Conservation (phyloP, 2,797 vertebrate genomes). For the Mus caroli region DNA sequence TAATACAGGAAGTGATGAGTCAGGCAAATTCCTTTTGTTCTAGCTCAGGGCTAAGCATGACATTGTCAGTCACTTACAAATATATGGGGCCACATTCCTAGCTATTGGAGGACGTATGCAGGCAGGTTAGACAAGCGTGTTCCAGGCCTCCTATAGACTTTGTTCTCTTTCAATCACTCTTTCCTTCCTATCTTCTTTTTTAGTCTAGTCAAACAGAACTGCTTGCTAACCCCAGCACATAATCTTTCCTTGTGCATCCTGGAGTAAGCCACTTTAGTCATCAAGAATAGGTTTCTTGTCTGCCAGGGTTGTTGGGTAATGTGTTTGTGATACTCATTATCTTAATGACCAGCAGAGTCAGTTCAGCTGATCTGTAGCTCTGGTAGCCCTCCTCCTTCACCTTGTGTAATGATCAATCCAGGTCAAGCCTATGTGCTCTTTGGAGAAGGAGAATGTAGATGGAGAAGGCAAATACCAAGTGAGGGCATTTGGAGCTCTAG, state of each 20-base stretch:
- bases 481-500: background rate
- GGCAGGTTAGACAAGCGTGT: background rate
- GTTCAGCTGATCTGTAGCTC: constrained; percentile 20
- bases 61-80: background rate
- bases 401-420: constrained; percentile 8
- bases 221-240: background rate
- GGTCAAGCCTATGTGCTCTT: background rate
- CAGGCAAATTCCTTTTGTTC: background rate
- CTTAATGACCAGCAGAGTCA: constrained; percentile 30
- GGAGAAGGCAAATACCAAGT: background rate
- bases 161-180: background rate
- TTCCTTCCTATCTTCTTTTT: background rate
- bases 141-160: constrained; percentile 25
- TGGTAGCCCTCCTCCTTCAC: background rate
- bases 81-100: background rate
- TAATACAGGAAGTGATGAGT: background rate
- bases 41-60: background rate
- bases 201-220: constrained; percentile 34
- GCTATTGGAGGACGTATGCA: background rate
- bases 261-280: constrained; percentile 28
- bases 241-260: background rate
- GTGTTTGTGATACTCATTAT: constrained; percentile 32
- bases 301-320: constrained; percentile 44
- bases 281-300: constrained; percentile 40
- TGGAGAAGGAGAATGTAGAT: background rate